Evolutionary conservation across 2,113 vertebrate species (phyloP).

Genomic region (Epinephelus cyanopodus): DNA sequence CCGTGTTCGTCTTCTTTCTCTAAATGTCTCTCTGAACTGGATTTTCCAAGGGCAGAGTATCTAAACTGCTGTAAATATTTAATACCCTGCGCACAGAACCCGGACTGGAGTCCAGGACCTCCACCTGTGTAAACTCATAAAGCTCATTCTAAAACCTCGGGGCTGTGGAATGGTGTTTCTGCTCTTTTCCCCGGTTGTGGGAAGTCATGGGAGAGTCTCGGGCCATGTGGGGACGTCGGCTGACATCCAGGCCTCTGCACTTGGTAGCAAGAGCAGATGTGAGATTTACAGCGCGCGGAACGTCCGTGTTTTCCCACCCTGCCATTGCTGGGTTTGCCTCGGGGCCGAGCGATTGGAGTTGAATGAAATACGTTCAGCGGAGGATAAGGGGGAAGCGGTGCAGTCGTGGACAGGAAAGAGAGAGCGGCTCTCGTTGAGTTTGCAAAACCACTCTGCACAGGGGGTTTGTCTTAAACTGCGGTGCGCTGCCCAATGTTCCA

Average conservation of each 20-base stretch:
- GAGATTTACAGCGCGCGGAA: constrained; percentile 64
- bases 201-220: constrained; percentile 47
- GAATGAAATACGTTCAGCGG: constrained; percentile 59
- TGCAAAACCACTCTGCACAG: constrained; percentile 53
- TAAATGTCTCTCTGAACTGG: constrained; percentile 44
- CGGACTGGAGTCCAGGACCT: constrained; percentile 52
- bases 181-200: constrained; percentile 44
- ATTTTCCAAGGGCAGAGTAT: constrained; percentile 51
- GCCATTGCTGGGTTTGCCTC: constrained; percentile 39
- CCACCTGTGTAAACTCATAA: constrained; percentile 79
- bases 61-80: constrained; percentile 73
- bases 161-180: constrained; percentile 53
- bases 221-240: constrained; percentile 64
- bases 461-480: constrained; percentile 48
- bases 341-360: constrained; percentile 37
- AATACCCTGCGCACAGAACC: constrained; percentile 55
- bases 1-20: constrained; percentile 15
- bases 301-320: constrained; percentile 63
- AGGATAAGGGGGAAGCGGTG: constrained; percentile 19
- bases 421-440: constrained; percentile 40
- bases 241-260: constrained; percentile 47
- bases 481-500: constrained; percentile 54
- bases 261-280: constrained; percentile 62
- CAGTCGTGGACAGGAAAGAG: constrained; percentile 21
- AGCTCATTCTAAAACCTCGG: constrained; percentile 52